A percentile compares a stretch with the other conserved stretches of the same genome.
phyloP scores from a whole-genome alignment of 2,113 vertebrate genomes.

The Balaeniceps rex region DNA sequence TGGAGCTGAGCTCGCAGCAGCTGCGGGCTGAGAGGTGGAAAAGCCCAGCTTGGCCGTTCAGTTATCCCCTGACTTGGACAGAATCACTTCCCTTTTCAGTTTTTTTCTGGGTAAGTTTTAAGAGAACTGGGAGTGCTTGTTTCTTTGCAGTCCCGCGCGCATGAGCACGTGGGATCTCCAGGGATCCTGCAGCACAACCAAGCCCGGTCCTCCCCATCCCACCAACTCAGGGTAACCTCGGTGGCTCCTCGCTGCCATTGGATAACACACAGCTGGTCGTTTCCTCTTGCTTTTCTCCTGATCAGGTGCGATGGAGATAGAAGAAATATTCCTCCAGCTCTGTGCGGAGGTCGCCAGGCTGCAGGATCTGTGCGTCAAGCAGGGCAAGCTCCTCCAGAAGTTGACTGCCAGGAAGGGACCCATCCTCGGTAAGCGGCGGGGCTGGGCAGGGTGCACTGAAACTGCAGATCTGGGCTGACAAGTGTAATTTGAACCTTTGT shows the following conservation, averaged over 20 bases:
- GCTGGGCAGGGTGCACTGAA: background rate
- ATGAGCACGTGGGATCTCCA: background rate
- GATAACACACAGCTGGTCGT: rapidly evolving
- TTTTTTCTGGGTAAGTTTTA: background rate
- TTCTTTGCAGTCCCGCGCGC: rapidly evolving
- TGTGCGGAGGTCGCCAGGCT: constrained; percentile 74
- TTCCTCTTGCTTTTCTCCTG: background rate
- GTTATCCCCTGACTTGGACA: background rate
- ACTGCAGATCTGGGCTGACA: rapidly evolving
- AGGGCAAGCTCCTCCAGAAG: constrained; percentile 76
- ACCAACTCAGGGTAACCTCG: background rate
- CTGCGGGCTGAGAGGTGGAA: background rate
- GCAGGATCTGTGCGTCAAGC: constrained; percentile 75
- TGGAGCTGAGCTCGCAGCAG: background rate
- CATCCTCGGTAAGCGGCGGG: background rate
- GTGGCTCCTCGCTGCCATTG: background rate
- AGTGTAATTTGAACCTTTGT: no score
- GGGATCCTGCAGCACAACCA: background rate
- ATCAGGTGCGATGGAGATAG: constrained; percentile 42
- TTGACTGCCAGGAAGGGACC: constrained; percentile 43
- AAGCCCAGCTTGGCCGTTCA: background rate
- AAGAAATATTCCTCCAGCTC: constrained; percentile 75
- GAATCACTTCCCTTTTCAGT: background rate
- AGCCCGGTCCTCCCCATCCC: background rate
- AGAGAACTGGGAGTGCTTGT: background rate